Percentiles rank a stretch among this genome's conserved stretches.
Conservation (phyloP, 2,797 vertebrate genomes). For the Cacajao melanocephalus region DNA sequence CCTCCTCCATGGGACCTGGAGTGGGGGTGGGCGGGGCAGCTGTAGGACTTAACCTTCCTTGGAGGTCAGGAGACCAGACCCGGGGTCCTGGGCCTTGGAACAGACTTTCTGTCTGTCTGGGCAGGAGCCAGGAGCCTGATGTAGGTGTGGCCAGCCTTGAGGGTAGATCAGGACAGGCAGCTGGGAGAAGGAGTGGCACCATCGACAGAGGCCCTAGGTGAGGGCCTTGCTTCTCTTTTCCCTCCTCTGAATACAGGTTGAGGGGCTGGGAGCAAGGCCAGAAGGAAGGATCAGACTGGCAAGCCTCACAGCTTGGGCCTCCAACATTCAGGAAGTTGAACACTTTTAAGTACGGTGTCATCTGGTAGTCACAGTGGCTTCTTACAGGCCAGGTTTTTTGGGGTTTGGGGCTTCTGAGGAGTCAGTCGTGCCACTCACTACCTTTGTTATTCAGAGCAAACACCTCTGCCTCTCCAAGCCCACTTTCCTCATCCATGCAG, state of each 20-base stretch:
- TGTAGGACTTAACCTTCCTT: neutral
- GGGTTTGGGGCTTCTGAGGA: neutral
- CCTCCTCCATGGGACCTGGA: constrained; percentile 5
- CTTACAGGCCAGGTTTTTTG: neutral
- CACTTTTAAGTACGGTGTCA: neutral
- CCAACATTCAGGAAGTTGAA: neutral
- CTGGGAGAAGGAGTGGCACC: neutral
- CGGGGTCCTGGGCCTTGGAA: neutral
- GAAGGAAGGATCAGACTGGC: neutral
- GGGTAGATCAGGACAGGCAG: neutral
- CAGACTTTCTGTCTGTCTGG: neutral
- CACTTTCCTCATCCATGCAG: neutral
- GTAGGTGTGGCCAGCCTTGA: neutral
- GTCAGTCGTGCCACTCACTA: neutral
- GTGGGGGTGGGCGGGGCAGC: neutral
- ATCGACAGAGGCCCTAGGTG: neutral
- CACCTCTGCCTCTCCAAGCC: neutral
- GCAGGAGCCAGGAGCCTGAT: neutral
- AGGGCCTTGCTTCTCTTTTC: neutral
- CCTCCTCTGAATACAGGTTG: neutral
- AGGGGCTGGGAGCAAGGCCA: neutral
- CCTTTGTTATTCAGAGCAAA: neutral
- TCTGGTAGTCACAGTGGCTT: neutral
- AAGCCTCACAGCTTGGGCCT: neutral
- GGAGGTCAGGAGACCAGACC: neutral